A percentile compares a stretch with the other conserved stretches of the same genome.
Evolutionary conservation across 64 coral and sea anemone species (phyloP).

Genomic region (Platygyra sinensis): DNA sequence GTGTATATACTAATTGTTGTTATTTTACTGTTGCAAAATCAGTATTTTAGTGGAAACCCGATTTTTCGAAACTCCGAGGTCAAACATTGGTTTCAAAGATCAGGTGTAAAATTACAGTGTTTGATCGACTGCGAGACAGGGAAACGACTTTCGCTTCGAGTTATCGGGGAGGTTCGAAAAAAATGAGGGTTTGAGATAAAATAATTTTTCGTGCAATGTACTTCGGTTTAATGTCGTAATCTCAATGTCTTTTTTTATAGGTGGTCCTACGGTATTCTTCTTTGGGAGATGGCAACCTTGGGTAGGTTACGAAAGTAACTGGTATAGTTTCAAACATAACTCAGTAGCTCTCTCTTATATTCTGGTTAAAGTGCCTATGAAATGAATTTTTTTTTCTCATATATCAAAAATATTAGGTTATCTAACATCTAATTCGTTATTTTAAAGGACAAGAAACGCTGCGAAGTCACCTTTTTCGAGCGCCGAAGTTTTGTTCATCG

Average conservation of each 20-base stretch:
- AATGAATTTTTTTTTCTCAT: background rate
- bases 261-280: background rate
- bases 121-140: too few relatives aligned
- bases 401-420: background rate
- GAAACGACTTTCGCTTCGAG: too few relatives aligned
- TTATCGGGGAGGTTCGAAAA: too few relatives aligned
- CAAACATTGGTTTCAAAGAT: background rate
- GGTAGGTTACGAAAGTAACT: background rate
- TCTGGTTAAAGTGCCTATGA: slow-evolving; percentile 1
- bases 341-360: too few relatives aligned
- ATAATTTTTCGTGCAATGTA: background rate
- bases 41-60: too few relatives aligned
- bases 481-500: background rate
- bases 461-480: background rate
- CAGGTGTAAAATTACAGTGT: too few relatives aligned
- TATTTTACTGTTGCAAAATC: background rate
- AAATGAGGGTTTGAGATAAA: background rate
- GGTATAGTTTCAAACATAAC: too few relatives aligned
- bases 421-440: too few relatives aligned
- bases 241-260: background rate
- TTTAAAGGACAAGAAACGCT: background rate
- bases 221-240: background rate
- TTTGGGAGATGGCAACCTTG: background rate
- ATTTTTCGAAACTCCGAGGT: too few relatives aligned
- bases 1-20: too few relatives aligned